Percentiles rank a stretch among this genome's conserved stretches.
These are phyloP conservation scores for Rhombomys opimus DNA, from an alignment of 2,113 vertebrate species.

Conservation along the genomic window DNA sequence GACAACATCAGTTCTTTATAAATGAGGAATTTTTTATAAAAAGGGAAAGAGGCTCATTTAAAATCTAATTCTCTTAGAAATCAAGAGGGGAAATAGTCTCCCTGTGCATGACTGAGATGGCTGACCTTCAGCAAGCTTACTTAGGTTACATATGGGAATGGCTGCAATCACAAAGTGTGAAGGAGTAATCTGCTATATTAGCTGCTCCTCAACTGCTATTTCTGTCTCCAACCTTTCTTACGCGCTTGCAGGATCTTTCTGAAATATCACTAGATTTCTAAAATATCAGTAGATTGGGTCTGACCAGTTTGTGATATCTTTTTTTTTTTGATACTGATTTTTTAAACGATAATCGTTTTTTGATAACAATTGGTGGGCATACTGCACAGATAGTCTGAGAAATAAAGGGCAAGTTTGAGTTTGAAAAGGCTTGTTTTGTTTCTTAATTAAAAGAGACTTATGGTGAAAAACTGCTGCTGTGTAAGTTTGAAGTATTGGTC, in stretches of 20 bases:
- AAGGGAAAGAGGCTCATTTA: background rate
- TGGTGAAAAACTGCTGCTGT: background rate
- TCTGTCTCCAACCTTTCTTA: background rate
- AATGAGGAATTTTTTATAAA: background rate
- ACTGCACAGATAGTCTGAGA: background rate
- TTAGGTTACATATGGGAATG: background rate
- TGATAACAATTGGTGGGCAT: background rate
- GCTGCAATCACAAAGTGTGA: background rate
- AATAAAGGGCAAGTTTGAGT: background rate
- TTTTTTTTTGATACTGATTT: background rate
- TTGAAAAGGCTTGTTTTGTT: background rate
- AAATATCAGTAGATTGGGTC: background rate
- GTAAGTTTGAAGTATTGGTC: background rate
- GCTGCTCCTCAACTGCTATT: background rate
- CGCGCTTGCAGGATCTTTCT: background rate
- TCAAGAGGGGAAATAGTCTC: background rate
- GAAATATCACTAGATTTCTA: too few species aligned
- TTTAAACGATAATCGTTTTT: background rate
- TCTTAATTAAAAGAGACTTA: background rate
- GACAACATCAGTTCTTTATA: background rate
- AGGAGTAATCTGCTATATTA: background rate
- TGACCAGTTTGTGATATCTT: background rate
- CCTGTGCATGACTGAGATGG: fast-evolving
- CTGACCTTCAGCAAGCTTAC: background rate
- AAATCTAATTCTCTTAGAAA: background rate